Base-by-base conservation (phyloP, 1,140 invertebrate genomes). In the Frieseomelitta varia region DNA sequence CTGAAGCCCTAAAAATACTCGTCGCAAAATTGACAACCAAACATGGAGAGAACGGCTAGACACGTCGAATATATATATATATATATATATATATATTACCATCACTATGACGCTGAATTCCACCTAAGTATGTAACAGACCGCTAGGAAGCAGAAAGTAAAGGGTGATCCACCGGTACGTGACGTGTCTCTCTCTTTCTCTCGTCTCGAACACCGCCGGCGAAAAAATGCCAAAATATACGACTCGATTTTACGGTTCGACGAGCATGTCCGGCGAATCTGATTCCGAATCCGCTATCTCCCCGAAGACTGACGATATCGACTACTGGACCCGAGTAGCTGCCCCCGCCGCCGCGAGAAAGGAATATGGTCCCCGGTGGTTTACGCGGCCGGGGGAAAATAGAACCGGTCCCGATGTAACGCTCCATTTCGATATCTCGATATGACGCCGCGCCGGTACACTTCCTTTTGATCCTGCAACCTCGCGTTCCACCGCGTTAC, bases 151-250 rank as follows among this genome's bases (percentile, higher is more conserved):
- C n/a, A 65, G 24, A 39, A n/a, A 17, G 12, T 8, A 47, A 47
- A 47, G 39, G 39, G 39, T 47, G 39, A 47, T 47, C 39, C 8
- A 47, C 8, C 39, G 39, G 39, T 47, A 47, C 39, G 10, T 17
- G 24, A 19, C 11, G 24, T 34, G 4, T 3, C 27, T 24, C 67
- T 30, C 30, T 17, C 24, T 17, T 15, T n/a, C 27, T n/a, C 15
- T 19, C 6, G 15, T 69, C 47, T 39, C 2, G 47, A 67, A 80
- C 39, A 73, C 30, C 63, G 14, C 21, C 24, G n/a, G 15, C 71
- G 79, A 88, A 88, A 88, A 67, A 88, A 85, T 88, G 77, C 73
- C 53, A 71, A 82, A 88, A 88, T 88, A 77, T 86, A 88, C 79
- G 86, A 88, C 85, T 81, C 87, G 87, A 88, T 88, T 88, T 88